These are phyloP conservation scores for Lepeophtheirus salmonis DNA, from an alignment of 1,140 invertebrate genomes.

Conservation along the genomic window DNA sequence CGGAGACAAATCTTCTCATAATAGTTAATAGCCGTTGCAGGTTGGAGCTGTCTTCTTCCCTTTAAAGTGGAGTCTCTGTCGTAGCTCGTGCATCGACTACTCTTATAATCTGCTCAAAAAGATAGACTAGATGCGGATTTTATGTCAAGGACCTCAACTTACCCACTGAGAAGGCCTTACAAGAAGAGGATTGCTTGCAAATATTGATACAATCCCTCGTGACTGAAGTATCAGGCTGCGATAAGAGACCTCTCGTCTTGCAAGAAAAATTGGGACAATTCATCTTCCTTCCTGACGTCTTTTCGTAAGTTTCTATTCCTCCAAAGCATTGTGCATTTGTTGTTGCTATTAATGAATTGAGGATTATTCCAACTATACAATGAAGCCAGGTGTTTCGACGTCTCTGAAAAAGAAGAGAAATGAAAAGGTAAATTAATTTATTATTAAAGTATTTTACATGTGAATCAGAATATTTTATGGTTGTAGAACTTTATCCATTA, in stretches of 20 bases:
- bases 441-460: no score
- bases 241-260: constrained; percentile 26
- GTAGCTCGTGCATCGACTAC: constrained; percentile 29
- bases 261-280: constrained; percentile 19
- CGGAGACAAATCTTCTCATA: constrained; percentile 32
- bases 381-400: no score
- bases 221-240: constrained; percentile 30
- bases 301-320: constrained; percentile 33
- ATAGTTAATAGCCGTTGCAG: constrained; percentile 28
- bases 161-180: constrained; percentile 30
- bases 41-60: constrained; percentile 26
- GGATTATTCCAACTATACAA: no score
- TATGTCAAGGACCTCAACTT: constrained; percentile 14
- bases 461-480: no score
- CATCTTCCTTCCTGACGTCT: constrained; percentile 28
- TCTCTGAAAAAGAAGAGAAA: no score
- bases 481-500: no score
- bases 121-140: background rate
- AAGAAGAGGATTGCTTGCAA: constrained; percentile 29
- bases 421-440: no score
- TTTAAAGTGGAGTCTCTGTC: constrained; percentile 25
- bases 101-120: constrained; percentile 27
- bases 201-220: constrained; percentile 32
- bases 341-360: no score
- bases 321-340: constrained; percentile 30